Conservation (phyloP, 2,797 vertebrate species). For the Chromobotia macracanthus region DNA sequence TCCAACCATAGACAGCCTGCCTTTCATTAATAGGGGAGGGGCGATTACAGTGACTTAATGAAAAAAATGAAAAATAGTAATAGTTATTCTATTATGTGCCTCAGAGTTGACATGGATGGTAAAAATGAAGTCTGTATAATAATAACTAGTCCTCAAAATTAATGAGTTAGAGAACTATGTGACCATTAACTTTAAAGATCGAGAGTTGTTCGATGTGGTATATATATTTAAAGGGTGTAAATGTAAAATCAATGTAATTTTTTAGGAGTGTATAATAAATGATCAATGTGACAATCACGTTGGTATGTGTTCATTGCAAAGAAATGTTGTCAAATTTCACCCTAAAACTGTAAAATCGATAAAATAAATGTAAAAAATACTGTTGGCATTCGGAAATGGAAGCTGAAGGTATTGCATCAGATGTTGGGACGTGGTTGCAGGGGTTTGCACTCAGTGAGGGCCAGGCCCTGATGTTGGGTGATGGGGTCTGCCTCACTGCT, state of each 20-base stretch:
- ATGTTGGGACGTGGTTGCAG: background rate
- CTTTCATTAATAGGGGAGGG: constrained; percentile 30
- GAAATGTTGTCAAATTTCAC: no score
- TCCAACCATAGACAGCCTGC: constrained; percentile 54
- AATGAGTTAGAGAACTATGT: constrained; percentile 27
- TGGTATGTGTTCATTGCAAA: no score
- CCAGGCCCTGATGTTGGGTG: background rate
- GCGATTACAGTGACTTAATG: constrained; percentile 29
- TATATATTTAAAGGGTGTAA: background rate
- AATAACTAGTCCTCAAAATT: constrained; percentile 18
- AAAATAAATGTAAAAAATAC: no score
- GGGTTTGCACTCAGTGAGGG: background rate
- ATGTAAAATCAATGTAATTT: no score
- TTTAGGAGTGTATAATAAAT: no score
- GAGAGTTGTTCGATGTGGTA: background rate
- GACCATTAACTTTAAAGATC: background rate
- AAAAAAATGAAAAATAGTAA: background rate
- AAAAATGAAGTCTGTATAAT: background rate
- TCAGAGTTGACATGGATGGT: constrained; percentile 24
- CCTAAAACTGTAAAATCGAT: no score
- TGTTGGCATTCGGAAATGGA: no score
- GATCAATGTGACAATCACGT: no score
- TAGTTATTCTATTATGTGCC: background rate
- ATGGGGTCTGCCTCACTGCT: background rate
- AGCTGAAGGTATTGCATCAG: background rate